Evolutionary conservation across 2,888 invertebrate genomes (phyloP).

Genomic region (Scaptomyza cyrtandrae): DNA sequence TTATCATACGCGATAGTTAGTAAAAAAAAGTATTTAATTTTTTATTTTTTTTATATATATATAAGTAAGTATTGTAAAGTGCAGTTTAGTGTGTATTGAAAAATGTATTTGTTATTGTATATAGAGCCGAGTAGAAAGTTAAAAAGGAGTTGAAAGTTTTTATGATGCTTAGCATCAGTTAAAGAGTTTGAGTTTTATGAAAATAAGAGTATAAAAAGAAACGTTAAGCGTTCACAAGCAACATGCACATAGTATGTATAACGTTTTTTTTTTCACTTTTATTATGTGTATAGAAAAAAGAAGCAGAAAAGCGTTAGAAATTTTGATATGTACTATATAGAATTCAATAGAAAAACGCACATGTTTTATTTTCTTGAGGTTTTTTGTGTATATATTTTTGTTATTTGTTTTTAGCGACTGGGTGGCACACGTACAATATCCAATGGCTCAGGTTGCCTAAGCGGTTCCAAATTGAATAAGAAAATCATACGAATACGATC

Average conservation of each 20-base stretch:
- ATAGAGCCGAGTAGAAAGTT: not conserved
- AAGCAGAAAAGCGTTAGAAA: constrained; percentile 38
- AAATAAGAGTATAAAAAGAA: constrained; percentile 4
- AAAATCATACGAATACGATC: constrained; percentile 35
- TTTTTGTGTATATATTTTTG: constrained; percentile 5
- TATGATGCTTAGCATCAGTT: not conserved
- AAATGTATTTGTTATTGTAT: constrained; percentile 3
- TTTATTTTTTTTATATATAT: too few species aligned
- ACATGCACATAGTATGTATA: constrained; percentile 55
- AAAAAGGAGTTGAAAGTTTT: not conserved
- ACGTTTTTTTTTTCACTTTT: constrained; percentile 1
- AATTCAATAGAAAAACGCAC: constrained; percentile 60
- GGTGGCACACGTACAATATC: constrained; percentile 37
- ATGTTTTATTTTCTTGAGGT: constrained; percentile 39
- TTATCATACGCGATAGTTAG: constrained; percentile 53
- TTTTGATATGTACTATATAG: constrained; percentile 12
- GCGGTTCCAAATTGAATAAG: constrained; percentile 46
- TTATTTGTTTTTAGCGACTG: constrained; percentile 24
- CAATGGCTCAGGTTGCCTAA: constrained; percentile 40
- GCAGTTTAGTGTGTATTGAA: constrained; percentile 5
- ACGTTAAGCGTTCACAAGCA: constrained; percentile 61
- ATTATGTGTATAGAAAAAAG: constrained; percentile 1
- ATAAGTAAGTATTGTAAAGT: constrained; percentile 2
- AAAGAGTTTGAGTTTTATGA: not conserved
- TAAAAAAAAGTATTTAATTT: constrained; percentile 18